These are phyloP conservation scores for Myrmecophaga tridactyla DNA, from an alignment of 2,113 vertebrate species.

Conservation along the genomic window DNA sequence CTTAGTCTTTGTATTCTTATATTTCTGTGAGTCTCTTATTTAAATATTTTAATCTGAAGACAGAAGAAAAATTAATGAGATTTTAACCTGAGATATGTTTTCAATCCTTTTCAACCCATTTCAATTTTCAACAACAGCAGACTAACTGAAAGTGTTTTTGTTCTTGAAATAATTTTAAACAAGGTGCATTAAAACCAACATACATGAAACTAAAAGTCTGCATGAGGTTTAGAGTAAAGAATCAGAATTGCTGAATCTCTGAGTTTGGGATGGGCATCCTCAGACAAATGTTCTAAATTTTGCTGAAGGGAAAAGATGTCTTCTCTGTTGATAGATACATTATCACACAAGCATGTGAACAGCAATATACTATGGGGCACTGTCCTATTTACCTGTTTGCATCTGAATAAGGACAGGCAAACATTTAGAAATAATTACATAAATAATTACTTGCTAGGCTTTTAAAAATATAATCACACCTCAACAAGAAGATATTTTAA, in stretches of 20 bases:
- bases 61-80: not conserved
- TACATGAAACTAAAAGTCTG: not conserved
- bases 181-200: not conserved
- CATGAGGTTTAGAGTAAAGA: not conserved
- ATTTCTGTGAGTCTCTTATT: not conserved
- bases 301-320: not conserved
- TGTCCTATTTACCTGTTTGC: not conserved
- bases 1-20: not conserved
- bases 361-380: fast-evolving
- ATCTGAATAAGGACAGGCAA: not conserved
- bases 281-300: not conserved
- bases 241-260: not conserved
- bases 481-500: not conserved
- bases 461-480: not conserved
- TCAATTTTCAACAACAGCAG: not conserved
- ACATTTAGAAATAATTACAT: not conserved
- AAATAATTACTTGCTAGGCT: not conserved
- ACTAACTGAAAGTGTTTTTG: not conserved
- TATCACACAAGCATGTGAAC: not conserved
- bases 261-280: not conserved
- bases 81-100: not conserved
- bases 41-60: not conserved
- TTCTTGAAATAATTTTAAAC: not conserved
- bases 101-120: not conserved
- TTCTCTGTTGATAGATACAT: not conserved